Evolutionary conservation across 2,888 invertebrate species (phyloP), one percentile per base, ranked within the genome.

Genomic region (Diabrotica balteata): DNA sequence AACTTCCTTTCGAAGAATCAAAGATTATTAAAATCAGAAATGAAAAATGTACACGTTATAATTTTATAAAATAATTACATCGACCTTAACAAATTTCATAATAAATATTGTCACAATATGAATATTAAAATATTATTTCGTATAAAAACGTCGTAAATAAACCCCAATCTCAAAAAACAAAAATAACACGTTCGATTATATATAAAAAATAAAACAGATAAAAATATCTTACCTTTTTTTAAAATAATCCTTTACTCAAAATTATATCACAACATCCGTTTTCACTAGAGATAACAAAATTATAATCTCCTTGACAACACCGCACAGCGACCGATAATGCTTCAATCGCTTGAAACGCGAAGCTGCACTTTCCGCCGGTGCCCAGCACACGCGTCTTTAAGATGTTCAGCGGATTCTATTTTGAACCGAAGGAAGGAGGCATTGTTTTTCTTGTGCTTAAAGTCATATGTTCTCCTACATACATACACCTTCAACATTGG

Each of bases 401-500:
- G 45, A 57, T 43, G 45, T 45, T 57, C 45, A 11, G 8, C 17
- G 17, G 11, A 44, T 57, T 57, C 55, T 57, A 57, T 45, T 57
- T 57, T 45, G 32, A 57, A 57, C 8, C 45, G 45, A 44, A 45
- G 44, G 45, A 44, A 45, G 44, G 55, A 57, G 55, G 45, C 47
- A 44, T 57, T 57, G 44, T 45, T 45, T 57, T 57, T 45, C 55
- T 45, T 46, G 45, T 57, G 45, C 17, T 45, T 9, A 2, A 57
- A 57, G 45, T 57, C 55, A 57, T 11, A 57, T 44, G 52, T 17
- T 52, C 46, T 43, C 55, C 54, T 49, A 62, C 22, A 9, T 47
- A 47, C 47, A 47, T 9, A 57, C 55, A 61, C 53, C 45, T 61
- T 61, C 46, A 32, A 45, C 46, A 46, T 32, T 32, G 32, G 32